Conservation (phyloP, 2,888 invertebrate genomes). For the Mythimna loreyi region DNA sequence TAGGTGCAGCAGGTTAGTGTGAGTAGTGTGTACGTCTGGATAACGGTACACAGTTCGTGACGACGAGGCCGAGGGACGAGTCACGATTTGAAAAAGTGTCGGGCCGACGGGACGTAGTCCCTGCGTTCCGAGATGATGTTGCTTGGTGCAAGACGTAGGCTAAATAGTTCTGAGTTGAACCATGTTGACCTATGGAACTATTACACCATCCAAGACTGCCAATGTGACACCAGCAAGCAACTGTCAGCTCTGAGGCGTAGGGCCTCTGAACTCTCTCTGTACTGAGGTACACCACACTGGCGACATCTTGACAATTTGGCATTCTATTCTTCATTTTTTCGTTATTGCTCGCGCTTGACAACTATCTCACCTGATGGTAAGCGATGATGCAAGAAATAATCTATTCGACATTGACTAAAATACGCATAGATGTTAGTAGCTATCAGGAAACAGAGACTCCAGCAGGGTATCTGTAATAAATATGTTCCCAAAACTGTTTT, state of each 20-base stretch:
- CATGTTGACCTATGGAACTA: slow-evolving; percentile 5
- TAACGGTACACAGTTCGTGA: slow-evolving; percentile 89
- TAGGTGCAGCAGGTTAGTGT: slow-evolving; percentile 67
- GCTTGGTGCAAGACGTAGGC: slow-evolving; percentile 71
- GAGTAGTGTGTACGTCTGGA: slow-evolving; percentile 72
- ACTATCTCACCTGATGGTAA: too few species aligned
- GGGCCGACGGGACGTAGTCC: slow-evolving; percentile 78
- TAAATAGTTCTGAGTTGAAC: slow-evolving; percentile 7
- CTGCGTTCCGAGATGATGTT: slow-evolving; percentile 76
- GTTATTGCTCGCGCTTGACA: too few species aligned
- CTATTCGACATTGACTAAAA: too few species aligned
- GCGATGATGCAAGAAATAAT: too few species aligned
- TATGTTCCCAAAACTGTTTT: too few species aligned
- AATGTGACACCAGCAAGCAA: background rate
- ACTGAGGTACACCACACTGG: too few species aligned
- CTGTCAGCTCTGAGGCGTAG: background rate
- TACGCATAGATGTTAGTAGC: too few species aligned
- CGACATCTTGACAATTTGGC: too few species aligned
- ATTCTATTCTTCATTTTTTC: too few species aligned
- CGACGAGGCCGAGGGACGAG: slow-evolving; percentile 82
- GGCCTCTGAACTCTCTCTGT: too few species aligned
- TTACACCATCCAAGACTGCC: background rate
- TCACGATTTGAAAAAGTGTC: slow-evolving; percentile 90
- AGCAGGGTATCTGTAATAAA: too few species aligned
- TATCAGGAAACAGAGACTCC: too few species aligned